phyloP scores from a whole-genome alignment of 2,888 invertebrate genomes.

The Drosophila hamatofila region DNA sequence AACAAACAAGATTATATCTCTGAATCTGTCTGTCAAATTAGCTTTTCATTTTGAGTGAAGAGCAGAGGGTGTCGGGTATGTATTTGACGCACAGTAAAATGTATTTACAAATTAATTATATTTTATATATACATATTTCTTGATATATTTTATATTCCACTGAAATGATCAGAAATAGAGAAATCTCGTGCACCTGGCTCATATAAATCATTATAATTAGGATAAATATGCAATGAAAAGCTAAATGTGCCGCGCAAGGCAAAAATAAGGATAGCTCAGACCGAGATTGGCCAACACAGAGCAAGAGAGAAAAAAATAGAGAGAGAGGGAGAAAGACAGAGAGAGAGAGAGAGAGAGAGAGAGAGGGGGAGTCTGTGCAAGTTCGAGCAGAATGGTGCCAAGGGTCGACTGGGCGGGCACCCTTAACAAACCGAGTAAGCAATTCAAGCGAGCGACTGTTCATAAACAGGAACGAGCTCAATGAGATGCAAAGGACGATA shows the following conservation, averaged over 20 bases:
- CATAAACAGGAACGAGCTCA: conserved; percentile 68
- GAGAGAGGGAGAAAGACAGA: background rate
- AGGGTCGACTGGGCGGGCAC: conserved; percentile 32
- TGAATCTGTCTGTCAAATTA: background rate
- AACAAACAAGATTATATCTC: background rate
- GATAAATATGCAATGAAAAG: conserved; percentile 74
- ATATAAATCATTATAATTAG: conserved; percentile 77
- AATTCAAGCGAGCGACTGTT: conserved; percentile 40
- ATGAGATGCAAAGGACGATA: conserved; percentile 81
- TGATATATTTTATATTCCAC: background rate
- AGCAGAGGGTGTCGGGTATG: background rate
- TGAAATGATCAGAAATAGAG: conserved; percentile 56
- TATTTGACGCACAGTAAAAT: background rate
- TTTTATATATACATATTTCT: background rate
- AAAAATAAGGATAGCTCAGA: conserved; percentile 30
- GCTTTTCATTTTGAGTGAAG: background rate
- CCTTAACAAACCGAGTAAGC: conserved; percentile 34
- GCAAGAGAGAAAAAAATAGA: background rate
- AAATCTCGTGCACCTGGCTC: conserved; percentile 50
- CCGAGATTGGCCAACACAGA: conserved; percentile 31
- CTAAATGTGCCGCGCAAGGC: conserved; percentile 54
- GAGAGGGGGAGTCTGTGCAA: background rate
- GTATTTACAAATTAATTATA: conserved; percentile 2
- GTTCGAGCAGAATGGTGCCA: conserved; percentile 9
- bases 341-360: background rate